These are phyloP conservation scores for Macrophya alboannulata DNA, from an alignment of 2,888 invertebrate genomes.

Conservation along the genomic window DNA sequence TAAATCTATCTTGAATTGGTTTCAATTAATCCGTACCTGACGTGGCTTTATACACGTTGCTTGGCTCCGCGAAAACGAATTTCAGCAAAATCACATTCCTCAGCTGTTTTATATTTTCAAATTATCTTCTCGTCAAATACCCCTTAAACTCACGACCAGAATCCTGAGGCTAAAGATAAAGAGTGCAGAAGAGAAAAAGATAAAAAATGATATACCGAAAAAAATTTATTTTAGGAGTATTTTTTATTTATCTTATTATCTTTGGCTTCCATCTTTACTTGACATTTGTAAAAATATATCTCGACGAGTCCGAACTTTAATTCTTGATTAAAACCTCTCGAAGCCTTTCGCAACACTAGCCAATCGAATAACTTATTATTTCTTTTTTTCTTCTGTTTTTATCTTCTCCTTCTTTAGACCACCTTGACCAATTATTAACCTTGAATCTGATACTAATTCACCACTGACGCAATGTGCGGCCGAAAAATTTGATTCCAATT, in stretches of 20 bases:
- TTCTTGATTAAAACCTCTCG: neutral
- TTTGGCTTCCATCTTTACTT: neutral
- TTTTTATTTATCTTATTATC: neutral
- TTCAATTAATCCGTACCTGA: conserved; percentile 37
- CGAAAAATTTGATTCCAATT: neutral
- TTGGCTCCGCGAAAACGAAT: neutral
- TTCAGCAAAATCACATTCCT: neutral
- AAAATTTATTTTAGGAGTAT: neutral
- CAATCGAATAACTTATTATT: neutral
- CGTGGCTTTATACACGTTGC: neutral
- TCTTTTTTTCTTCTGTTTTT: neutral
- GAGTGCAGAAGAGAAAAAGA: too few relatives aligned
- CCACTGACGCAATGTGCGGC: neutral
- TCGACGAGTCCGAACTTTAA: neutral
- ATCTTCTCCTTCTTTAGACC: neutral
- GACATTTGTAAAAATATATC: neutral
- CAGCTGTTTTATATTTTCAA: conserved; percentile 13
- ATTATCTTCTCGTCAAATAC: neutral
- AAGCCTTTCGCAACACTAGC: neutral
- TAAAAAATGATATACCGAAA: neutral
- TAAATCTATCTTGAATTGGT: conserved; percentile 30
- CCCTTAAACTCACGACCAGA: neutral
- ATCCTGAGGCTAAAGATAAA: neutral
- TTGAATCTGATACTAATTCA: neutral
- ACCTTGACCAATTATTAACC: neutral